Conservation (phyloP, 2,888 invertebrate species). For the Tinea pellionella region DNA sequence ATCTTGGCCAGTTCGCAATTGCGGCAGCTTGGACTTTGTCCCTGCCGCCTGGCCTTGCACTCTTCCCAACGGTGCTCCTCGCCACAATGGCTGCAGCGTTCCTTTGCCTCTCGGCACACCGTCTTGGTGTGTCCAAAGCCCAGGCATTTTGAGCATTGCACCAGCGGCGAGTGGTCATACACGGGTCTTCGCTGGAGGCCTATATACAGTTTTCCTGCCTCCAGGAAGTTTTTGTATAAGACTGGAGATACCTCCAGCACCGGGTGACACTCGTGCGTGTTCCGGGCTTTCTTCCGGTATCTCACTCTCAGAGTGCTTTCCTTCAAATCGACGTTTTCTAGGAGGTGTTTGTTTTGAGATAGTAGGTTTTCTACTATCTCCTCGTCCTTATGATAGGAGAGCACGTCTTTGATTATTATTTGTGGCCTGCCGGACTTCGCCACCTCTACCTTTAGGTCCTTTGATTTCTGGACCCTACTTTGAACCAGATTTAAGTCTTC, state of each 20-base stretch:
- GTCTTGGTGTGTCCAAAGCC: neutral
- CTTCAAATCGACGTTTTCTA: slow-evolving; percentile 6
- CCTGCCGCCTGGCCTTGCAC: too few relatives aligned
- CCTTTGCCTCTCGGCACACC: neutral
- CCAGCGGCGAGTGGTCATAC: neutral
- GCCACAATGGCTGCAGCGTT: neutral
- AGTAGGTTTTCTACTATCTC: slow-evolving; percentile 14
- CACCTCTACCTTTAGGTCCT: neutral
- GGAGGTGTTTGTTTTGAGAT: slow-evolving; percentile 17
- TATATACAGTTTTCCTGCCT: slow-evolving; percentile 6
- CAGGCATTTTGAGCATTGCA: neutral
- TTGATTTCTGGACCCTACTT: neutral
- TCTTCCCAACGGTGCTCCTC: neutral
- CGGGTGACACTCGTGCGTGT: slow-evolving; percentile 19
- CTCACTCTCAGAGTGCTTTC: slow-evolving; percentile 14
- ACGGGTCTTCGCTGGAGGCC: neutral
- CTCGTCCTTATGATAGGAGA: slow-evolving; percentile 16
- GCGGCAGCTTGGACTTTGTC: neutral
- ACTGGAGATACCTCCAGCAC: slow-evolving; percentile 18
- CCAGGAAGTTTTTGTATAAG: neutral
- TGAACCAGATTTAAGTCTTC: neutral
- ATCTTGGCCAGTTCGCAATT: neutral
- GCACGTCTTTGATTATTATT: slow-evolving; percentile 15
- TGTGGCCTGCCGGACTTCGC: slow-evolving; percentile 16
- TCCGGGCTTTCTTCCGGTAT: slow-evolving; percentile 20